Evolutionary conservation across 2,888 invertebrate genomes (phyloP).

Genomic region (Philereme vetulata): DNA sequence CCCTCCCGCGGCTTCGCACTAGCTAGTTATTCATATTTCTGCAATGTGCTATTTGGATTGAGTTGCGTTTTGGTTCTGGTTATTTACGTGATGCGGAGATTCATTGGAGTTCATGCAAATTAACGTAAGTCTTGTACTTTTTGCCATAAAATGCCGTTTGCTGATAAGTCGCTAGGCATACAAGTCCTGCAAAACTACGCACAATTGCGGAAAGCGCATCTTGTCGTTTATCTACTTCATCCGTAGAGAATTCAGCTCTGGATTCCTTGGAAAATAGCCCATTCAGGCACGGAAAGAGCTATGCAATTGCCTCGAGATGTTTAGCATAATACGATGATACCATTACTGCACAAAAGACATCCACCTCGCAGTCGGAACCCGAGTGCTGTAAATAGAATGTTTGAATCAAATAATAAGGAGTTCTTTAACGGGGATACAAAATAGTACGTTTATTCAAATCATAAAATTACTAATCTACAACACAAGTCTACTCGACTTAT

Average conservation of each 20-base stretch:
- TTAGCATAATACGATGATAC: constrained; percentile 79
- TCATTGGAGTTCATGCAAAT: too few relatives aligned
- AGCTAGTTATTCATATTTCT: too few relatives aligned
- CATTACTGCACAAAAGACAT: constrained; percentile 66
- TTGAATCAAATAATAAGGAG: constrained; percentile 18
- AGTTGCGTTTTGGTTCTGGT: too few relatives aligned
- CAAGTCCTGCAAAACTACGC: not conserved
- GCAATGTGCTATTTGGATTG: too few relatives aligned
- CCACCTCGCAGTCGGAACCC: constrained; percentile 30
- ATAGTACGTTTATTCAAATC: too few relatives aligned
- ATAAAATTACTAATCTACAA: too few relatives aligned
- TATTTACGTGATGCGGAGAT: too few relatives aligned
- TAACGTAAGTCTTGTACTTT: too few relatives aligned
- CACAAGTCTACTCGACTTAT: too few relatives aligned
- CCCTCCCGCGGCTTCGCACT: too few relatives aligned
- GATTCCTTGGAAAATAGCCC: constrained; percentile 29
- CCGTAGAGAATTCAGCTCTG: not conserved
- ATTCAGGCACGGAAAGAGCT: constrained; percentile 45
- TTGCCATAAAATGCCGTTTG: too few relatives aligned
- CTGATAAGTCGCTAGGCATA: not conserved
- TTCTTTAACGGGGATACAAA: not conserved
- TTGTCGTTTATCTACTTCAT: not conserved
- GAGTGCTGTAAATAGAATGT: constrained; percentile 31
- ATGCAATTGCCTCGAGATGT: constrained; percentile 70
- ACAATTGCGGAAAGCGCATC: not conserved